A percentile compares a stretch with the other conserved stretches of the same genome.
Evolutionary conservation across 2,113 vertebrate genomes (phyloP).

Genomic region (Larimichthys polyactis): DNA sequence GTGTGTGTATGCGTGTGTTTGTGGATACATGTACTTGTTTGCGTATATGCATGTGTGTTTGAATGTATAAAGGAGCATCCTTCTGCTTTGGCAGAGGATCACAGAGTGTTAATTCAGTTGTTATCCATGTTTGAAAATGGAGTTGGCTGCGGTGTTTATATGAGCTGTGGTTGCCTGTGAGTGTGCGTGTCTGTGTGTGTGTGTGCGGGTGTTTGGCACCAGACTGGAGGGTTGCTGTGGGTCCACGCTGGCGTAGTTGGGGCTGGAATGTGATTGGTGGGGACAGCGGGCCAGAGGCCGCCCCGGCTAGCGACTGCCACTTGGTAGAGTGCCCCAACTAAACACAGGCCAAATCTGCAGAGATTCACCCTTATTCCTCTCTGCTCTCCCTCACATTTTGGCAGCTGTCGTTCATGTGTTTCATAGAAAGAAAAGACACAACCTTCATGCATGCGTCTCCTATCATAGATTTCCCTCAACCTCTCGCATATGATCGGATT

Average conservation of each 20-base stretch:
- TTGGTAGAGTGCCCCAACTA: constrained; percentile 73
- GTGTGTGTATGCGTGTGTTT: neutral
- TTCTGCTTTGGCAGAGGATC: constrained; percentile 78
- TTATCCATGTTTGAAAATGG: constrained; percentile 81
- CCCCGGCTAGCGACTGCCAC: constrained; percentile 73
- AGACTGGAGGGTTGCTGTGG: constrained; percentile 68
- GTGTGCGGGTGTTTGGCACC: constrained; percentile 66
- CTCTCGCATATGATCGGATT: constrained; percentile 28
- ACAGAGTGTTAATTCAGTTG: constrained; percentile 80
- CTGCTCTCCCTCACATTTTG: constrained; percentile 38
- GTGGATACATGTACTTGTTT: constrained; percentile 27
- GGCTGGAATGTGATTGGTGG: constrained; percentile 76
- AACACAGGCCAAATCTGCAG: constrained; percentile 72
- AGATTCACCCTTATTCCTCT: constrained; percentile 57
- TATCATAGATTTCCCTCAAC: constrained; percentile 30
- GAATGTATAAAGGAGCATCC: constrained; percentile 72
- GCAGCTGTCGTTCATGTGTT: constrained; percentile 37
- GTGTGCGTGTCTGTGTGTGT: constrained; percentile 10
- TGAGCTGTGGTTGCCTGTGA: constrained; percentile 51
- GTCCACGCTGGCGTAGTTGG: constrained; percentile 64
- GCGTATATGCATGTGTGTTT: constrained; percentile 53
- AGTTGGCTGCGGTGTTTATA: constrained; percentile 69
- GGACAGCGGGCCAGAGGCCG: constrained; percentile 76
- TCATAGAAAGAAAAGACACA: constrained; percentile 33
- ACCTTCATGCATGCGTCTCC: constrained; percentile 7